Evolutionary conservation across 1,140 invertebrate genomes (phyloP).

Genomic region (Calliphora vicina): DNA sequence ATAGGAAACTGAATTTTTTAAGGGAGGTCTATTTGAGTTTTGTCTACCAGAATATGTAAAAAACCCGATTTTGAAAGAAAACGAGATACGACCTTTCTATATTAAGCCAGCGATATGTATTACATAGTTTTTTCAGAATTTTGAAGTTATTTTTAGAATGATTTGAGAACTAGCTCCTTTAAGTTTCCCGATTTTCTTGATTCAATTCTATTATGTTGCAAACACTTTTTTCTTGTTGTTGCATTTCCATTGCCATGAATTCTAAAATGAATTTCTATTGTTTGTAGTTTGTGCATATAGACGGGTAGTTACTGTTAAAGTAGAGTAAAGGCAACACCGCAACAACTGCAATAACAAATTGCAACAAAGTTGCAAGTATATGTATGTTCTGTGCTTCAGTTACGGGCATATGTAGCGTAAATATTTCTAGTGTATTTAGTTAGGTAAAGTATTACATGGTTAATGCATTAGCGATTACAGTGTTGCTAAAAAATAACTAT

Average conservation of each 20-base stretch:
- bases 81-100: too few relatives aligned
- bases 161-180: constrained; percentile 1
- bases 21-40: too few relatives aligned
- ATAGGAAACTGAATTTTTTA: too few relatives aligned
- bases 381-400: background rate
- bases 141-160: too few relatives aligned
- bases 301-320: background rate
- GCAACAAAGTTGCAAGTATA: background rate
- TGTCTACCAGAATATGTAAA: too few relatives aligned
- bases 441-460: background rate
- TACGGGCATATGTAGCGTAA: background rate
- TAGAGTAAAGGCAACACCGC: background rate
- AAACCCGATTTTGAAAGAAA: too few relatives aligned
- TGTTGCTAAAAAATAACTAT: background rate
- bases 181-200: background rate
- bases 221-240: background rate
- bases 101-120: too few relatives aligned
- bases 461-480: background rate
- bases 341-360: background rate
- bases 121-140: too few relatives aligned
- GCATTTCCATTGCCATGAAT: background rate
- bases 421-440: too few relatives aligned
- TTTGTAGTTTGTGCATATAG: background rate
- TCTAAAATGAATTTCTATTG: background rate
- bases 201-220: background rate